A percentile compares a stretch with the other conserved stretches of the same genome.
Evolutionary conservation across 2,888 invertebrate species (phyloP).

Genomic region (Nycteola revayana): DNA sequence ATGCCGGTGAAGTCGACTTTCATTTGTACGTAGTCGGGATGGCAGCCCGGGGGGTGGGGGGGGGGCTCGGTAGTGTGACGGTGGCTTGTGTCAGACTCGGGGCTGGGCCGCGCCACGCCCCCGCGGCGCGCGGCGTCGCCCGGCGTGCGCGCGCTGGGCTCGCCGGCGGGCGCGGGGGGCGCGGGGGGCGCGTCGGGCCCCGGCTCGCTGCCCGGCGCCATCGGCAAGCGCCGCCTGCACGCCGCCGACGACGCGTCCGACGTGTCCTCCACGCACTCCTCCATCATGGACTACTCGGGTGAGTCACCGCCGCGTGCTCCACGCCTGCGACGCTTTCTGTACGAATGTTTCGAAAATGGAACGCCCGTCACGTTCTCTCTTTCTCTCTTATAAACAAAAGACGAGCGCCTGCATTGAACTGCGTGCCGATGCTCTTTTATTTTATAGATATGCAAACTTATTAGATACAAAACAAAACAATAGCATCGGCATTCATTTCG

Average conservation of each 20-base stretch:
- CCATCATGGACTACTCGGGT: conserved; percentile 94
- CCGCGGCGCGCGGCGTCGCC: conserved; percentile 93
- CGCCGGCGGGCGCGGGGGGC: conserved; percentile 78
- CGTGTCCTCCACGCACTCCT: conserved; percentile 91
- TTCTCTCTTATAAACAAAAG: no score
- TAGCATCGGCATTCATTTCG: no score
- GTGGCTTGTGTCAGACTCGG: conserved; percentile 92
- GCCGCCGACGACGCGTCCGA: conserved; percentile 93
- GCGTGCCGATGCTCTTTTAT: no score
- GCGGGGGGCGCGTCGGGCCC: conserved; percentile 82
- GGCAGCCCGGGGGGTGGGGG: neutral
- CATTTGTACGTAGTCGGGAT: no score
- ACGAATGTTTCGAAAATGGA: no score
- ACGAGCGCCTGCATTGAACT: no score
- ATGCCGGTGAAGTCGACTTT: no score
- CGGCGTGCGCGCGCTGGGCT: conserved; percentile 90
- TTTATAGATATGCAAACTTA: no score
- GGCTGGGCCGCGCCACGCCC: conserved; percentile 92
- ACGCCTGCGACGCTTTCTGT: no score
- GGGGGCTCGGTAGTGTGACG: conserved; percentile 39
- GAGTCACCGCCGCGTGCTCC: no score
- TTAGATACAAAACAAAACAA: no score
- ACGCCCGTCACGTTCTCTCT: no score
- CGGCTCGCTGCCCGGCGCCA: conserved; percentile 92
- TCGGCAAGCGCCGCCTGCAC: conserved; percentile 87